Percentiles rank a stretch among this genome's conserved stretches.
Evolutionary conservation across 2,888 invertebrate species (phyloP).

Genomic region (Phengaris alcon): DNA sequence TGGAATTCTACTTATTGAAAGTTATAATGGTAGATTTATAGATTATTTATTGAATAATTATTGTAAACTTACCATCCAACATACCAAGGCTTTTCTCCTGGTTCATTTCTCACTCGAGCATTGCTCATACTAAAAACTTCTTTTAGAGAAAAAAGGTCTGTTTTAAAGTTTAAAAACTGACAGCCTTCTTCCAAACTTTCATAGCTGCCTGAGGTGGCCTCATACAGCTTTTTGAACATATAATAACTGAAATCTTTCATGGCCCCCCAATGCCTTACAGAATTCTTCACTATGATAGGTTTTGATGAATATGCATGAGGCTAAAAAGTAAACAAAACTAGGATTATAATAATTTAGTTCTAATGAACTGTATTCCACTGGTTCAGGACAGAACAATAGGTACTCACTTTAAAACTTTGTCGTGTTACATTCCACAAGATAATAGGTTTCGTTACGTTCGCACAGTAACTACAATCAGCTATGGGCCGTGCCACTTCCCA

Average conservation of each 20-base stretch:
- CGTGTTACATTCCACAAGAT: slow-evolving; percentile 84
- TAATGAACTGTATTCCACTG: too few relatives aligned
- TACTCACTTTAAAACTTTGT: slow-evolving; percentile 81
- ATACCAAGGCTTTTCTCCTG: slow-evolving; percentile 88
- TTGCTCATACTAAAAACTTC: slow-evolving; percentile 89
- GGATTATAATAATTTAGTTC: too few relatives aligned
- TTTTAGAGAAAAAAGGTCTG: slow-evolving; percentile 85
- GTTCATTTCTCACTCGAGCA: slow-evolving; percentile 80
- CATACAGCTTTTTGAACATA: slow-evolving; percentile 85
- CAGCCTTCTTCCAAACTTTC: slow-evolving; percentile 89
- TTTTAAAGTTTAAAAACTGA: slow-evolving; percentile 92
- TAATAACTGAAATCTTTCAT: slow-evolving; percentile 82
- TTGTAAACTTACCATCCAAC: slow-evolving; percentile 87
- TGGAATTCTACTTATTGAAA: too few relatives aligned
- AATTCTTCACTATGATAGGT: slow-evolving; percentile 89
- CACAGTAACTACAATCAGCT: slow-evolving; percentile 89
- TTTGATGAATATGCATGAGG: slow-evolving; percentile 87
- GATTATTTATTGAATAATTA: not conserved
- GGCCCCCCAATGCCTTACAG: slow-evolving; percentile 88
- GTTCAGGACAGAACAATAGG: not conserved
- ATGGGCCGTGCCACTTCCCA: slow-evolving; percentile 93
- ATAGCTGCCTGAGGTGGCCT: slow-evolving; percentile 83
- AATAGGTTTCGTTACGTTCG: slow-evolving; percentile 82
- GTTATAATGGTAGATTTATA: too few relatives aligned
- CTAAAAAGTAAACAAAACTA: slow-evolving; percentile 46